phyloP scores from a whole-genome alignment of 2,797 vertebrate species.

The Lophius americanus region DNA sequence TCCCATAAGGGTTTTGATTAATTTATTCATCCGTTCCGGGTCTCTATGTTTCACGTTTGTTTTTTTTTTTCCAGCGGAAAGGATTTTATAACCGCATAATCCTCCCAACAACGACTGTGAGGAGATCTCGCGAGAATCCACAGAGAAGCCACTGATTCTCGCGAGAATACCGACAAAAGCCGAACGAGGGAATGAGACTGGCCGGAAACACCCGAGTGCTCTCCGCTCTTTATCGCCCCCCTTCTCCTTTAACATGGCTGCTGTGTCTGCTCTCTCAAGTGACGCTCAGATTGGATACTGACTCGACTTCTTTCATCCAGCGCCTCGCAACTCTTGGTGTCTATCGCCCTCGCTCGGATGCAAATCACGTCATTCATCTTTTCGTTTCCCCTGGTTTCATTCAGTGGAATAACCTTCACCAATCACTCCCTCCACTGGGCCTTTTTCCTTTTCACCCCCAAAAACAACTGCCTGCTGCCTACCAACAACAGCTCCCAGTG shows the following conservation, averaged over 20 bases:
- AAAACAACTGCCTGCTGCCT: slow-evolving; percentile 76
- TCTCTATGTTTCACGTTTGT: too few relatives aligned
- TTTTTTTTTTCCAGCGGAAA: too few relatives aligned
- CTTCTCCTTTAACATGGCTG: slow-evolving; percentile 83
- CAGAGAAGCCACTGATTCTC: slow-evolving; percentile 14
- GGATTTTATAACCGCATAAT: too few relatives aligned
- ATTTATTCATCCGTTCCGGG: too few relatives aligned
- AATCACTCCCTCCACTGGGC: slow-evolving; percentile 71
- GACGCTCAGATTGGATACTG: slow-evolving; percentile 80
- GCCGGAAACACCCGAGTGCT: slow-evolving; percentile 72
- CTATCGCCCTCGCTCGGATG: slow-evolving; percentile 66
- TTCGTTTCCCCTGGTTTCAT: slow-evolving; percentile 33
- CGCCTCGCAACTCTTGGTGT: slow-evolving; percentile 63
- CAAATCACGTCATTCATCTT: slow-evolving; percentile 40
- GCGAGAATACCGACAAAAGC: slow-evolving; percentile 63
- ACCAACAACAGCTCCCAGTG: slow-evolving; percentile 81
- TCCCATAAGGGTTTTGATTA: too few relatives aligned
- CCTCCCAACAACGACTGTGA: too few relatives aligned
- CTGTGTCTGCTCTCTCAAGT: slow-evolving; percentile 79
- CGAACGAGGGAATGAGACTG: slow-evolving; percentile 63
- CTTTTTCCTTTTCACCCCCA: slow-evolving; percentile 73
- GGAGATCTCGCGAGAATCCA: too few relatives aligned
- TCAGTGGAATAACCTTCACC: slow-evolving; percentile 71
- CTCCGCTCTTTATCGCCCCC: slow-evolving; percentile 54
- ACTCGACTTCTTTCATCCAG: slow-evolving; percentile 70